Conservation (phyloP, 2,888 invertebrate species). For the Himalopsyche anomala region DNA sequence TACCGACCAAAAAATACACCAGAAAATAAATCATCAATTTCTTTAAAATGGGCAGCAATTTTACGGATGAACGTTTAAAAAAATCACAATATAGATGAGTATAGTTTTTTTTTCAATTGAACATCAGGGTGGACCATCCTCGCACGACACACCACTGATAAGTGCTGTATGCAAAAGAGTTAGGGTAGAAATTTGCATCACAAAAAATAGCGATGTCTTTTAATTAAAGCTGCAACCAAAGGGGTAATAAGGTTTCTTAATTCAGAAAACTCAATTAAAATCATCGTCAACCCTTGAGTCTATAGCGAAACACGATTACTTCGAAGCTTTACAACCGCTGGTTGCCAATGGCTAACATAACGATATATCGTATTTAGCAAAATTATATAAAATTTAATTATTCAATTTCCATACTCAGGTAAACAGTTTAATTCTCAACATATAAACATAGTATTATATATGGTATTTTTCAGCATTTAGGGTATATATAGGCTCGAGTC, state of each 20-base stretch:
- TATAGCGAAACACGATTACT: constrained; percentile 63
- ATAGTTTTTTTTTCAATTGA: no score
- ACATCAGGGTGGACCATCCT: not conserved
- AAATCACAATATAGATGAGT: no score
- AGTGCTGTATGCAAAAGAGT: constrained; percentile 43
- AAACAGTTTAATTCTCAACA: not conserved
- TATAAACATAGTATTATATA: no score
- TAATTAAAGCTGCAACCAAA: constrained; percentile 74
- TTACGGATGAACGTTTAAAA: no score
- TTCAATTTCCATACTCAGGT: not conserved
- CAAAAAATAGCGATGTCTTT: constrained; percentile 76
- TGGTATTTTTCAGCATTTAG: no score
- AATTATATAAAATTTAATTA: not conserved
- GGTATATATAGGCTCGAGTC: no score
- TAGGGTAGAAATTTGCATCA: constrained; percentile 79
- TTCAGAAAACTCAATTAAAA: constrained; percentile 71
- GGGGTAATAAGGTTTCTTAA: constrained; percentile 76
- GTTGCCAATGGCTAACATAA: constrained; percentile 44
- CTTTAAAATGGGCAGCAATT: no score
- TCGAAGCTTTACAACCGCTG: constrained; percentile 63
- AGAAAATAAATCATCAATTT: no score
- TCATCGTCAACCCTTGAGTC: constrained; percentile 68
- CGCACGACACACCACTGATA: not conserved
- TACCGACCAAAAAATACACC: no score
- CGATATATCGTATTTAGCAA: not conserved